Base-by-base conservation (phyloP, 2,797 vertebrate species). In the Dipus sagitta region DNA sequence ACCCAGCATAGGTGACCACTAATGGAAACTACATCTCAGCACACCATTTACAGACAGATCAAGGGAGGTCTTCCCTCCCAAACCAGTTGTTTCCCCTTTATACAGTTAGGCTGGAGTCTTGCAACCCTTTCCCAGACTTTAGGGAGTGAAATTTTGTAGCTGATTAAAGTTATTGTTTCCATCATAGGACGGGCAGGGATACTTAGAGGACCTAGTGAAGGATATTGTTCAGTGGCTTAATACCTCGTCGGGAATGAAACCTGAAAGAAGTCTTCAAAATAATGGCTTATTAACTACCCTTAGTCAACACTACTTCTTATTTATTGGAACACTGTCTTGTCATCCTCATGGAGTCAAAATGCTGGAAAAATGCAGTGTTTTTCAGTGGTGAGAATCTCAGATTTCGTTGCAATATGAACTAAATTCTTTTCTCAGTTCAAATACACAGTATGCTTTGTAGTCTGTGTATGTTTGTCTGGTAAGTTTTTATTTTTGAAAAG, bases 271-370 rank as follows among this genome's bases (percentile, higher is more conserved):
- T 97, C 98, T 99, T 93, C 99, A 99, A 96, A 99, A 99, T 96
- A 99, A 99, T 62, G 99, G 99, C 32, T 98, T 99, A 95, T 98
- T 99, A 96, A 99, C 98, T 97, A 99, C 99, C 5, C 99, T 99
- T 96, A 99, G 99, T 98, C 99, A 99, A 98, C 99, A 99, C 98
- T 99, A 99, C 98, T 99, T 99, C 97, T 98, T 99, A 87, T 99
- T 99, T 98, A 98, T 99, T 95, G 99, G 99, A 96, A 99, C 99
- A 21, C 99, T 99, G 64, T 99, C 99, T 92, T 99, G 99, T 90
- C 99, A 99, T 96, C 99, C 99, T 32, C 98, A 99, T 92, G 99
- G 99, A 93, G 99, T 99, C 96, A 99, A 99, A 98, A 99, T 99
- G 98, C 98, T 99, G 96, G 99, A 99, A 98, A 99, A 99, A 98